Evolutionary conservation across 2,888 invertebrate species (phyloP).

Genomic region (Neuroscelio doddi): DNA sequence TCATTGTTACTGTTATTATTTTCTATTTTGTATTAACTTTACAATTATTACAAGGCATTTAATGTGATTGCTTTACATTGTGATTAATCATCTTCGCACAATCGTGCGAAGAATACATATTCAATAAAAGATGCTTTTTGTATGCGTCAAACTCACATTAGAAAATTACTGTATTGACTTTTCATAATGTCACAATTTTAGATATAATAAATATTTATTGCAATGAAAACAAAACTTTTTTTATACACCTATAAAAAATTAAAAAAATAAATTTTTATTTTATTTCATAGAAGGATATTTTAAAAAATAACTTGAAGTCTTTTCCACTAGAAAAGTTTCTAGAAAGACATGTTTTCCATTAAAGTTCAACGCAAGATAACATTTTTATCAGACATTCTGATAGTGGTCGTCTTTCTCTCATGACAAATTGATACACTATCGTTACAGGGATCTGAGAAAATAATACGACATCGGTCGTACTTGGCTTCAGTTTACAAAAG

Average conservation of each 20-base stretch:
- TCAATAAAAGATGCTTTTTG: neutral
- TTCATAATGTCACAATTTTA: too few relatives aligned
- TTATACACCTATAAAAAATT: too few relatives aligned
- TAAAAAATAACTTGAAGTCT: too few relatives aligned
- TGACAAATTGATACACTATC: neutral
- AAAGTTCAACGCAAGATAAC: too few relatives aligned
- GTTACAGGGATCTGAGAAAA: too few relatives aligned
- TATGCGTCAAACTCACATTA: neutral
- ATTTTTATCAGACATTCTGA: too few relatives aligned
- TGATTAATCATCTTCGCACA: conserved; percentile 4
- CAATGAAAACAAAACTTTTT: too few relatives aligned
- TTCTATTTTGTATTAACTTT: conserved; percentile 1
- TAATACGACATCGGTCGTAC: neutral
- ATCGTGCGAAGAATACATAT: neutral
- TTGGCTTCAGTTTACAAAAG: conserved; percentile 69
- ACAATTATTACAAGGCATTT: neutral
- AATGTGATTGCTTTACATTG: conserved; percentile 1
- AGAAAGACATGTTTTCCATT: too few relatives aligned
- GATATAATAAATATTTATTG: too few relatives aligned
- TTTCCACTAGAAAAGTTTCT: too few relatives aligned
- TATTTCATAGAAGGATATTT: too few relatives aligned
- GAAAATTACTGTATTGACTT: neutral
- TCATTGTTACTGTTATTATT: conserved; percentile 7
- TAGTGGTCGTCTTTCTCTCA: neutral
- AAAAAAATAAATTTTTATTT: too few relatives aligned